Conservation (phyloP, 2,113 vertebrate genomes). For the Columba janthina region DNA sequence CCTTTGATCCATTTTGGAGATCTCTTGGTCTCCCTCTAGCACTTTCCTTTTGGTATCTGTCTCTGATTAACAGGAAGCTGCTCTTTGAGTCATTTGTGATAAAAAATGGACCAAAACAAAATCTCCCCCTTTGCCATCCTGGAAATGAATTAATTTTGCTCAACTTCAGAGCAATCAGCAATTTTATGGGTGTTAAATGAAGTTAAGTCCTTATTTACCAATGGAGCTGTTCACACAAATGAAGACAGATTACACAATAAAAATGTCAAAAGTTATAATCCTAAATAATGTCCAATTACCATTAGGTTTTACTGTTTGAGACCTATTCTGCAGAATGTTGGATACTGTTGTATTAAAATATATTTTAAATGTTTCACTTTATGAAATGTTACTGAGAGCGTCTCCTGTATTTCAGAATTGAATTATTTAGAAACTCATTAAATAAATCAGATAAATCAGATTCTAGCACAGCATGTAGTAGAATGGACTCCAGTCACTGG, state of each 20-base stretch:
- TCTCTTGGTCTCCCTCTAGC: not conserved
- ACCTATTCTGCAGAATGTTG: not conserved
- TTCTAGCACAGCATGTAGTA: not conserved
- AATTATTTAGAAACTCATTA: slow-evolving; percentile 28
- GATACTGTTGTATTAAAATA: not conserved
- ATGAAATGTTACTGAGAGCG: not conserved
- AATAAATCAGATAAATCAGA: slow-evolving; percentile 24
- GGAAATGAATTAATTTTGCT: slow-evolving; percentile 31
- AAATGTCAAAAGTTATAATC: not conserved
- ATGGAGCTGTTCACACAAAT: not conserved
- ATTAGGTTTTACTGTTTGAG: not conserved
- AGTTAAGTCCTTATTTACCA: slow-evolving; percentile 34
- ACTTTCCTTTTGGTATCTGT: not conserved
- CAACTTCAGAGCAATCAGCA: slow-evolving; percentile 8
- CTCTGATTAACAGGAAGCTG: not conserved
- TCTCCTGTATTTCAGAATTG: not conserved
- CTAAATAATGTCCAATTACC: slow-evolving; percentile 29
- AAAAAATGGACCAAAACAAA: not conserved
- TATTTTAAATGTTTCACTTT: not conserved
- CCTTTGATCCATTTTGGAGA: not conserved
- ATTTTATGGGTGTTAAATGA: slow-evolving; percentile 39
- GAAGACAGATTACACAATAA: slow-evolving; percentile 27
- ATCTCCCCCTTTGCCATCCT: not conserved
- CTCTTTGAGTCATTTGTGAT: not conserved
- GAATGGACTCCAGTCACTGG: not conserved